Conservation (phyloP, 37 sponge, comb jelly and placozoan genomes). For the Axinella damicornis region DNA sequence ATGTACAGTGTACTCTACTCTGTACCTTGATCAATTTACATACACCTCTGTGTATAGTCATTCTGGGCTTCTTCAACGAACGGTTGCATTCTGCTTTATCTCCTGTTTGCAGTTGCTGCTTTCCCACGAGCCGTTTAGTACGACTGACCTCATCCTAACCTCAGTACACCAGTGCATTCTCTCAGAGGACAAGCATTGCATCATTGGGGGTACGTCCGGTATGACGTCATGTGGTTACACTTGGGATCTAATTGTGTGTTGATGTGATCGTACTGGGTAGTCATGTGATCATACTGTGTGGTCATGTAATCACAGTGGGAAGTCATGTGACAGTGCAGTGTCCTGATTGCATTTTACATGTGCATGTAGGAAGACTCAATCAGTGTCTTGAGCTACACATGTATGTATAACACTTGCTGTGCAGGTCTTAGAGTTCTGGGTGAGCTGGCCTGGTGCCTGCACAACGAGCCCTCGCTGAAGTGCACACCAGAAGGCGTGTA, state of each 20-base stretch:
- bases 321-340: slow-evolving; percentile 2
- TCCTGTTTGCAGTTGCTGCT: slow-evolving; percentile 6
- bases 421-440: slow-evolving; percentile 53
- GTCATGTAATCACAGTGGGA: background rate
- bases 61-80: too few species aligned
- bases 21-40: too few species aligned
- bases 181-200: slow-evolving; percentile 20
- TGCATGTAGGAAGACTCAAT: too few species aligned
- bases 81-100: too few species aligned
- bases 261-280: background rate
- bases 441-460: slow-evolving; percentile 34
- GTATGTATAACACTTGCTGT: too few species aligned
- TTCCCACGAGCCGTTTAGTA: background rate
- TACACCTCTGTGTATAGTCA: too few species aligned
- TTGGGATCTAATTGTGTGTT: too few species aligned
- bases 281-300: too few species aligned
- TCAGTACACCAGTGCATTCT: slow-evolving; percentile 36
- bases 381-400: background rate
- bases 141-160: slow-evolving; percentile 9
- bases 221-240: too few species aligned
- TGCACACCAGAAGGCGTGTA: slow-evolving; percentile 29
- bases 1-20: too few species aligned
- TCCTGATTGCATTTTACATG: too few species aligned
- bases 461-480: slow-evolving; percentile 24
- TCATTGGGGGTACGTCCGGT: slow-evolving; percentile 21